phyloP scores from a whole-genome alignment of 2,888 invertebrate genomes.

The Leucophenga montana region DNA sequence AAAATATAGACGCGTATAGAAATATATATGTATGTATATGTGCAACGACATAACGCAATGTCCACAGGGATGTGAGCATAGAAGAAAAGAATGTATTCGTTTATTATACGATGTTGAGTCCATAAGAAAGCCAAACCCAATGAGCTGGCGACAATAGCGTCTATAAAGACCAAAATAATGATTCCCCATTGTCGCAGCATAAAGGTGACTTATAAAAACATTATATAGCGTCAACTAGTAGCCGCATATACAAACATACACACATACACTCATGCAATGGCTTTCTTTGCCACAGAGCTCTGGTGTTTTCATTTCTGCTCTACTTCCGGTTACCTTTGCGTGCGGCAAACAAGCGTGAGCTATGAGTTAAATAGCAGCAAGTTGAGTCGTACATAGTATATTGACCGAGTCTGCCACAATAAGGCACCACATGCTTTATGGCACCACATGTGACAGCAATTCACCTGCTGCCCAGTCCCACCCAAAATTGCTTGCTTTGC shows the following conservation, averaged over 20 bases:
- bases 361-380: background rate
- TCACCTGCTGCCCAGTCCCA: too few relatives aligned
- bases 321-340: too few relatives aligned
- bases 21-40: constrained; percentile 32
- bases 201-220: constrained; percentile 65
- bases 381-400: background rate
- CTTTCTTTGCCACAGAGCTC: too few relatives aligned
- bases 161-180: constrained; percentile 45
- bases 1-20: constrained; percentile 14
- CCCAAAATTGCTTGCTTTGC: background rate
- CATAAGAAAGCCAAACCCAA: constrained; percentile 9
- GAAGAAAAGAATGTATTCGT: constrained; percentile 38
- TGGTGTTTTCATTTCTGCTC: too few relatives aligned
- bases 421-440: constrained; percentile 9
- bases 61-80: background rate
- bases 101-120: constrained; percentile 36
- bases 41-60: background rate
- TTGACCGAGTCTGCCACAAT: background rate
- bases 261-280: background rate
- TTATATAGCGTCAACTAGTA: constrained; percentile 39
- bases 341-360: too few relatives aligned
- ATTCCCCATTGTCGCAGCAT: constrained; percentile 65
- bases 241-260: constrained; percentile 46
- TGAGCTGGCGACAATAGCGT: constrained; percentile 42
- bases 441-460: background rate